Evolutionary conservation across 2,797 vertebrate genomes (phyloP).

Genomic region (Odontamblyopus rebecca): DNA sequence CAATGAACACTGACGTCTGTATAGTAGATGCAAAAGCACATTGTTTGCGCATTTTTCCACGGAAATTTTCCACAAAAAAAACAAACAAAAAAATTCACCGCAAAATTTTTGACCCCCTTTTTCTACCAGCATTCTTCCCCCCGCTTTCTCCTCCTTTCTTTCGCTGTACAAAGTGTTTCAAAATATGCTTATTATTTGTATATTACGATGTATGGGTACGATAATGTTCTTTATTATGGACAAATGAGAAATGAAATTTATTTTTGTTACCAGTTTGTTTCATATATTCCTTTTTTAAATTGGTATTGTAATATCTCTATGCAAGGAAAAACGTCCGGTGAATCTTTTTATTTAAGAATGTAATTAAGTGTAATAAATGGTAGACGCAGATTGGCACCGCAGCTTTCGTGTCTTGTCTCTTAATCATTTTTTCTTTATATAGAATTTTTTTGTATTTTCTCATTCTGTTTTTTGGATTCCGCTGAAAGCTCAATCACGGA

Average conservation of each 20-base stretch:
- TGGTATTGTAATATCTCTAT: slow-evolving; percentile 99
- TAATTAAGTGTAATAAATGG: slow-evolving; percentile 99
- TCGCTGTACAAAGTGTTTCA: slow-evolving; percentile 98
- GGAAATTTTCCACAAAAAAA: slow-evolving; percentile 15
- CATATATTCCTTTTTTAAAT: slow-evolving; percentile 99
- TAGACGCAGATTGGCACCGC: slow-evolving; percentile 93
- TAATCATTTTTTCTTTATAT: slow-evolving; percentile 43
- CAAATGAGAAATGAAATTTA: slow-evolving; percentile 87
- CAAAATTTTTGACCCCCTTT: slow-evolving; percentile 71
- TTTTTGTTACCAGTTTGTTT: slow-evolving; percentile 99
- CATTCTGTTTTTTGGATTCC: slow-evolving; percentile 43
- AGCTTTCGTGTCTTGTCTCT: slow-evolving; percentile 55
- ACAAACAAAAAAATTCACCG: slow-evolving; percentile 27
- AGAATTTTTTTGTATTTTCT: slow-evolving; percentile 28
- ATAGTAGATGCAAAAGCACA: slow-evolving; percentile 45
- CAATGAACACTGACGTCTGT: slow-evolving; percentile 62
- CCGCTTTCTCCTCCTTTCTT: slow-evolving; percentile 70
- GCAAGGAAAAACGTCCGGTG: slow-evolving; percentile 98
- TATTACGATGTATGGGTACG: slow-evolving; percentile 96
- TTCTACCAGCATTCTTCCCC: slow-evolving; percentile 59
- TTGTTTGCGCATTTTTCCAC: slow-evolving; percentile 51
- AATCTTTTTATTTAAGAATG: slow-evolving; percentile 99
- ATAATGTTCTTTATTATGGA: slow-evolving; percentile 99
- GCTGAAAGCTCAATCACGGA: slow-evolving; percentile 48
- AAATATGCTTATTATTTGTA: slow-evolving; percentile 95